Percentiles rank a stretch among this genome's conserved stretches.
Evolutionary conservation across 2,797 vertebrate species (phyloP).

Genomic region (Acestrorhynchus altus): DNA sequence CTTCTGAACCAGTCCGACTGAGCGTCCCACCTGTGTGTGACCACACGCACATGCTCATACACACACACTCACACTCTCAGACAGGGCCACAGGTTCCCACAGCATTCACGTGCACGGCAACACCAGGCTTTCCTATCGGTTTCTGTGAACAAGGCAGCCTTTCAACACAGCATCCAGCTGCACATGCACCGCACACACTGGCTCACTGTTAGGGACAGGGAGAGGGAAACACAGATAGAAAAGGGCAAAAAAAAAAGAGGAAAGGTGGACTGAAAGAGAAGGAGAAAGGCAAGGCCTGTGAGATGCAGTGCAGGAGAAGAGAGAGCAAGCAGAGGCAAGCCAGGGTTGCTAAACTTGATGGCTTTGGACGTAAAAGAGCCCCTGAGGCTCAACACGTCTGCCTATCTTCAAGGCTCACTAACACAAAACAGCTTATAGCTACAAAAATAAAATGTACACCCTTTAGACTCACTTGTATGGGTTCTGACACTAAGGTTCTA

Average conservation of each 20-base stretch:
- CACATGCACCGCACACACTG: slow-evolving; percentile 75
- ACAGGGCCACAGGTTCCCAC: slow-evolving; percentile 71
- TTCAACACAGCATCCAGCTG: slow-evolving; percentile 81
- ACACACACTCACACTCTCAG: slow-evolving; percentile 44
- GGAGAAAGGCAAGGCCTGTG: slow-evolving; percentile 35
- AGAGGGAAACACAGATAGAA: slow-evolving; percentile 43
- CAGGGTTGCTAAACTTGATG: neutral
- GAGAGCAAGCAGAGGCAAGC: slow-evolving; percentile 45
- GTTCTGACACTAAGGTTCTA: too few species aligned
- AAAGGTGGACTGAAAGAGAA: slow-evolving; percentile 39
- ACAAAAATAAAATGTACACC: neutral
- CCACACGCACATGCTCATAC: slow-evolving; percentile 37
- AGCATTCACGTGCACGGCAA: slow-evolving; percentile 70
- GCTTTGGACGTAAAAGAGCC: neutral
- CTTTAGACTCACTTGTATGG: too few species aligned
- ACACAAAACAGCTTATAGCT: neutral
- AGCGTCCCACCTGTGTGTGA: slow-evolving; percentile 64
- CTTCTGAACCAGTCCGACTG: slow-evolving; percentile 46
- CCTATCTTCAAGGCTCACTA: slow-evolving; percentile 33
- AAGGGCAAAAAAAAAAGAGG: slow-evolving; percentile 55
- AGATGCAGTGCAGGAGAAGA: slow-evolving; percentile 32
- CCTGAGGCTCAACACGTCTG: slow-evolving; percentile 1
- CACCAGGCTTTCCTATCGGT: slow-evolving; percentile 75
- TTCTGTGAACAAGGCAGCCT: slow-evolving; percentile 80
- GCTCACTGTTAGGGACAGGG: slow-evolving; percentile 70